Evolutionary conservation across 2,888 invertebrate genomes (phyloP).

Genomic region (Euplexia lucipara): DNA sequence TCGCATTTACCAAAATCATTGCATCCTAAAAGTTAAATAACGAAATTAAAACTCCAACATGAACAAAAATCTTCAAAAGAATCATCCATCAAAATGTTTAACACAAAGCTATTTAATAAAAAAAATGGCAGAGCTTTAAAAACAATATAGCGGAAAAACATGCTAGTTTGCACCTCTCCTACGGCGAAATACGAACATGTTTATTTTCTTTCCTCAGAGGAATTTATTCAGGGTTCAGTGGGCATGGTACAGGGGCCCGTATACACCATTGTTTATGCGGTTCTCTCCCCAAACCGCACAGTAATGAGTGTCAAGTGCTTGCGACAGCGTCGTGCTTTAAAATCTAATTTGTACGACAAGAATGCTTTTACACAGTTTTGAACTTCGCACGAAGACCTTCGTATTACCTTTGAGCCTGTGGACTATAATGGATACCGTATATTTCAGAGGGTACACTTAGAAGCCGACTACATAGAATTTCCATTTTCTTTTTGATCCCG

Average conservation of each 20-base stretch:
- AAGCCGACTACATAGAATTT: conserved; percentile 54
- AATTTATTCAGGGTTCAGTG: conserved; percentile 56
- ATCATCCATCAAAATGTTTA: conserved; percentile 7
- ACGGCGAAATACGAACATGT: conserved; percentile 38
- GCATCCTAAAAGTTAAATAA: too few species aligned
- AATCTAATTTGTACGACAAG: conserved; percentile 68
- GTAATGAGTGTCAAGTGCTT: conserved; percentile 71
- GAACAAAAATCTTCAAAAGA: not conserved
- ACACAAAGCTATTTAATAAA: conserved; percentile 26
- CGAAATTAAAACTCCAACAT: not conserved
- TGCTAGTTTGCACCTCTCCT: conserved; percentile 44
- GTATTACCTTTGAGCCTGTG: conserved; percentile 42
- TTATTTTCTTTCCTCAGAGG: conserved; percentile 49
- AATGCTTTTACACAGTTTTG: conserved; percentile 67
- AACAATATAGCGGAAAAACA: conserved; percentile 44
- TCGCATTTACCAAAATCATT: too few species aligned
- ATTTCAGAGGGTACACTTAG: conserved; percentile 43
- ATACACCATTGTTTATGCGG: conserved; percentile 63
- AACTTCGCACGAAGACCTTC: conserved; percentile 47
- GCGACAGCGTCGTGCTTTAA: conserved; percentile 65
- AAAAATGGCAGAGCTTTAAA: conserved; percentile 39
- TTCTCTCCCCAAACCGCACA: conserved; percentile 62
- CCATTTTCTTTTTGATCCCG: conserved; percentile 56
- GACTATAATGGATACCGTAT: conserved; percentile 50
- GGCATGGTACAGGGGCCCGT: conserved; percentile 35